phyloP scores from a whole-genome alignment of 2,888 invertebrate genomes.

The Mesoligia furuncula region DNA sequence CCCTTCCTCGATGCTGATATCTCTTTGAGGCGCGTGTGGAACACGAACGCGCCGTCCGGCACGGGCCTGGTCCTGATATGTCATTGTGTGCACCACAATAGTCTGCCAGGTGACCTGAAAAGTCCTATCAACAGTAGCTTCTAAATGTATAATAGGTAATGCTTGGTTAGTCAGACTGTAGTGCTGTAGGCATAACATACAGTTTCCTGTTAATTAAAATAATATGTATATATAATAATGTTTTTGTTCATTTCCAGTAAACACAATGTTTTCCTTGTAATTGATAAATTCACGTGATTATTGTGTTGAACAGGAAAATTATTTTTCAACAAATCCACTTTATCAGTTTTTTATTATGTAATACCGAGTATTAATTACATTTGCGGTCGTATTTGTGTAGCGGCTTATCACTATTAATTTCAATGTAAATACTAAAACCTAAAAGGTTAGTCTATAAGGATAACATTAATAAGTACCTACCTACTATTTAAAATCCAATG shows the following conservation, averaged over 20 bases:
- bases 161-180: neutral
- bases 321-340: slow-evolving; percentile 2
- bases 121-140: slow-evolving; percentile 3
- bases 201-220: slow-evolving; percentile 50
- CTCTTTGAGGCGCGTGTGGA: too few species aligned
- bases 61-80: too few species aligned
- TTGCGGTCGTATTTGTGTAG: neutral
- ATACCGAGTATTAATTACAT: slow-evolving; percentile 10
- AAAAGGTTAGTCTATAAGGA: too few species aligned
- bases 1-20: too few species aligned
- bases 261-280: slow-evolving; percentile 52
- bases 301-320: slow-evolving; percentile 48
- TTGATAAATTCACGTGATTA: slow-evolving; percentile 1
- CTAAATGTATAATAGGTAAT: neutral
- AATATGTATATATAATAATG: too few species aligned
- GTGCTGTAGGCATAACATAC: slow-evolving; percentile 6
- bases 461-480: neutral
- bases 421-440: neutral
- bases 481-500: neutral
- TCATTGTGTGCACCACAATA: neutral
- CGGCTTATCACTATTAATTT: neutral
- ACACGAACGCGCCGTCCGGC: too few species aligned
- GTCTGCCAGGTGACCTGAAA: neutral
- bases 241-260: slow-evolving; percentile 38
- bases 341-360: neutral